phyloP scores from a whole-genome alignment of 1,140 invertebrate genomes.

The Holotrichia oblita region DNA sequence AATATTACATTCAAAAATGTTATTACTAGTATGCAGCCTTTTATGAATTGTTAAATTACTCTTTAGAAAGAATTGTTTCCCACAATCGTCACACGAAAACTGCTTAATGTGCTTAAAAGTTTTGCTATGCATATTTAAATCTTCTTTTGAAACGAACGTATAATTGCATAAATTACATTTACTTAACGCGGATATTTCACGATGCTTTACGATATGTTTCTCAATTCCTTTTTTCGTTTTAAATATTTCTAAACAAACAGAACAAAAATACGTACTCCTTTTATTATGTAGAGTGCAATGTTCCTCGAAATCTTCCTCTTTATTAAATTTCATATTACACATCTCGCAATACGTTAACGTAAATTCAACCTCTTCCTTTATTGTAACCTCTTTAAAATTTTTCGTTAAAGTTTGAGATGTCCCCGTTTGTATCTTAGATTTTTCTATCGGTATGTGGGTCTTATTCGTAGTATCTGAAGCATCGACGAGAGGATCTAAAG shows the following conservation, averaged over 20 bases:
- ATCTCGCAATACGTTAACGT: not conserved
- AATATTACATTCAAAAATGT: slow-evolving; percentile 5
- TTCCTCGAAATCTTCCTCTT: not conserved
- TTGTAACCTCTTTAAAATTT: not conserved
- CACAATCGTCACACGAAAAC: not conserved
- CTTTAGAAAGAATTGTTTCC: slow-evolving; percentile 2
- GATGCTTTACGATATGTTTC: not conserved
- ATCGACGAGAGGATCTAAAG: not conserved
- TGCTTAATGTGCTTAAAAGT: slow-evolving; percentile 17
- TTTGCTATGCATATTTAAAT: not conserved
- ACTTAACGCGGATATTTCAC: not conserved
- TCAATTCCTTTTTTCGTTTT: slow-evolving; percentile 2
- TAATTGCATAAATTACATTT: slow-evolving; percentile 23
- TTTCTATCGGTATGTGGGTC: not conserved
- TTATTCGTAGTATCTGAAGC: not conserved
- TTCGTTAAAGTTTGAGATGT: not conserved
- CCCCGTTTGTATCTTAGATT: not conserved
- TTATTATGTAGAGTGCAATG: slow-evolving; percentile 9
- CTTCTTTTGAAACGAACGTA: not conserved
- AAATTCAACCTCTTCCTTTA: slow-evolving; percentile 13
- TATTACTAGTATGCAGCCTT: not conserved
- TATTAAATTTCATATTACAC: slow-evolving; percentile 9
- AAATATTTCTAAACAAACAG: not conserved
- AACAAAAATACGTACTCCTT: slow-evolving; percentile 3
- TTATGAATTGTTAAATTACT: slow-evolving; percentile 21